Base-by-base conservation (phyloP, 2,113 vertebrate species). In the Myrmophylax atrothorax region DNA sequence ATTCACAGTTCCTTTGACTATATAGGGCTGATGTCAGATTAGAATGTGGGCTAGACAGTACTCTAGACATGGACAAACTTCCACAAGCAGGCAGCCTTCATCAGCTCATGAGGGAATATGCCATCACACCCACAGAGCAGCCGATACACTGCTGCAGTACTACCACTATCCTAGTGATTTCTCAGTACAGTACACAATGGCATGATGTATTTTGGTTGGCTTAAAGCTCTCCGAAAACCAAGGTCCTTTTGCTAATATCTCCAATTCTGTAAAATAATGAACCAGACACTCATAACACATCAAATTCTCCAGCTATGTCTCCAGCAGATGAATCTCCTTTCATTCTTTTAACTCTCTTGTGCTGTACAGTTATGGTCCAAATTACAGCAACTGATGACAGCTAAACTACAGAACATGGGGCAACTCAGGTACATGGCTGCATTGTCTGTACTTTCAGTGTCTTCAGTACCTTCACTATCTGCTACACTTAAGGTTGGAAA, bases 361-460 rank as follows among this genome's bases (percentile, higher is more conserved):
- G 35, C 42, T 67, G 52, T 44, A 29, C 25, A 47, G 16, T 37
- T 90, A 38, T 3, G 6, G 19, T 50, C 63, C 64, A 87, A 44
- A 89, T 44, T 47, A 59, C 31, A 67, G 68, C 20, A 78, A 4
- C 8, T 10, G 18, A 25, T 60, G 55, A 68, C 23, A 78, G 25
- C 42, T 74, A 52, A 35, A 56, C 17, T 7, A 44, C 40, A 85
- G 42, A 86, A 67, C 20, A 19, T 3, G 23, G 31, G 46, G 22
- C 17, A 60, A 23, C 18, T 83, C 37, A 49, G 18, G 63, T 5
- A 80, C 37, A 72, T 24, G 62, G 28, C 37, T 76, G 19, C 50
- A n/a, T 0, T 3, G 28, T 38, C n/a, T 46, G 18, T 0, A 0
- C 9, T 14, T 42, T 56, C 50, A 52, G 50, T 52, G 25, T 52